phyloP scores from a whole-genome alignment of 2,888 invertebrate genomes.

The Byasa hedistus region DNA sequence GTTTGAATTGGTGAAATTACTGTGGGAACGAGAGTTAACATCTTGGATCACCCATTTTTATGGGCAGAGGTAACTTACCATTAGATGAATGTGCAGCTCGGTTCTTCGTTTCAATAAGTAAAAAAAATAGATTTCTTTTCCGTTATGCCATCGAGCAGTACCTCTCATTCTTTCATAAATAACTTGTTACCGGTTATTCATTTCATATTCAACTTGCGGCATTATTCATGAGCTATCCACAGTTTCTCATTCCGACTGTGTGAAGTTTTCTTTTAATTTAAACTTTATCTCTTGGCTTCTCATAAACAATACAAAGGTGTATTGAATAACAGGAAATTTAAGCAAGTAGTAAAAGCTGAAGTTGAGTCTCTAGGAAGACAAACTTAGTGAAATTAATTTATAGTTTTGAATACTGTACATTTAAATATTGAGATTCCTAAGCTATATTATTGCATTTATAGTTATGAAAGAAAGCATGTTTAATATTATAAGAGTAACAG shows the following conservation, averaged over 20 bases:
- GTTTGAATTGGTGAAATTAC: too few relatives aligned
- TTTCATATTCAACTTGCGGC: constrained; percentile 20
- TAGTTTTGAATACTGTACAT: constrained; percentile 5
- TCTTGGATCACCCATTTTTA: too few relatives aligned
- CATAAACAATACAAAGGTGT: constrained; percentile 19
- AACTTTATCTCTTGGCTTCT: constrained; percentile 26
- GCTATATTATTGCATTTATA: neutral
- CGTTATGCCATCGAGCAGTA: neutral
- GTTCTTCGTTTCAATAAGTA: too few relatives aligned
- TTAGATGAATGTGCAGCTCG: too few relatives aligned
- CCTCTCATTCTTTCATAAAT: constrained; percentile 9
- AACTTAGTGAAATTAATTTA: constrained; percentile 5
- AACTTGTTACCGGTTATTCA: constrained; percentile 13
- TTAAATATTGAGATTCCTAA: neutral
- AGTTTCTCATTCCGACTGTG: constrained; percentile 11
- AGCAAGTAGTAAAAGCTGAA: constrained; percentile 9
- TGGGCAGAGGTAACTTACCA: too few relatives aligned
- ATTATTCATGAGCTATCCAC: constrained; percentile 26
- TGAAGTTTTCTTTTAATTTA: constrained; percentile 30
- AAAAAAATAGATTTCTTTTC: neutral
- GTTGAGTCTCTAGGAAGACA: neutral
- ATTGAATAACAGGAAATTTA: constrained; percentile 18
- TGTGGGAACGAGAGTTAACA: too few relatives aligned
- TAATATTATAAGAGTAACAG: too few relatives aligned
- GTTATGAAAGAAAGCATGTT: neutral